Conservation (phyloP, 2,113 vertebrate genomes). For the Crotophaga sulcirostris region DNA sequence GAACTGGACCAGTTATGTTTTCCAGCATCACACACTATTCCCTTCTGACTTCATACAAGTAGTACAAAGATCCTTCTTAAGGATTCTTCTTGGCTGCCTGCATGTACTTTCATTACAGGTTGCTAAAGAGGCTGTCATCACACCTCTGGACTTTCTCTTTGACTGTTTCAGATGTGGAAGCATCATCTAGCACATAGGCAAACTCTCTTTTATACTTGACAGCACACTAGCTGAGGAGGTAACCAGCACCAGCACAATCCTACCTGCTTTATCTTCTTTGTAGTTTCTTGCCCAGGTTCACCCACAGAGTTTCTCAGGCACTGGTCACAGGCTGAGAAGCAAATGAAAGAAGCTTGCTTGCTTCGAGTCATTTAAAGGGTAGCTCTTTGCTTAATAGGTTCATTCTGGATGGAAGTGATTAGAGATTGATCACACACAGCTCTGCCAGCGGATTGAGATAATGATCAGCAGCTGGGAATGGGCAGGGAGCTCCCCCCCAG, state of each 20-base stretch:
- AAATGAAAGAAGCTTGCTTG: accelerated
- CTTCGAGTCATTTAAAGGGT: neutral
- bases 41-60: neutral
- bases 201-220: accelerated
- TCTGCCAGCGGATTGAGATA: neutral
- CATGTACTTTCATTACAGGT: accelerated
- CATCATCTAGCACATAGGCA: accelerated
- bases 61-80: neutral
- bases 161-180: no score
- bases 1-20: accelerated
- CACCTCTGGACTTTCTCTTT: neutral
- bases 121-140: neutral
- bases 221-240: accelerated
- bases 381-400: neutral
- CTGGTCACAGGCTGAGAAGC: accelerated
- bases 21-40: accelerated
- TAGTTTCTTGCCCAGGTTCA: accelerated
- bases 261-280: neutral
- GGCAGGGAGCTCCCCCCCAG: neutral
- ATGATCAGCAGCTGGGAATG: accelerated
- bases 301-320: accelerated
- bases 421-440: neutral
- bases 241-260: accelerated
- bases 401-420: neutral
- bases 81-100: neutral